Evolutionary conservation across 37 sponge, comb jelly and placozoan species (phyloP).

Genomic region (Amphimedon queenslandica): DNA sequence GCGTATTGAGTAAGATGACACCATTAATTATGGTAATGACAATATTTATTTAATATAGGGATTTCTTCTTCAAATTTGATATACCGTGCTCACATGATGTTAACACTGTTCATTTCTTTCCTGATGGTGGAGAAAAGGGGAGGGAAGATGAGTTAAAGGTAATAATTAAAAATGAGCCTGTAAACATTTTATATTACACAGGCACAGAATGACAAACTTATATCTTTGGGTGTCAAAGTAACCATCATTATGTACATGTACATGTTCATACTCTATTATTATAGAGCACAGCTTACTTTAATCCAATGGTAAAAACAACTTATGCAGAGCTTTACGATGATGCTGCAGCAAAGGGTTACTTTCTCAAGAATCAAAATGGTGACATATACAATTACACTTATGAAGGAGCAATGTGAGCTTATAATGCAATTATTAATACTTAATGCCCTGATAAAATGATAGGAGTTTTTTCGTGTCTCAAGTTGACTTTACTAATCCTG

Average conservation of each 20-base stretch:
- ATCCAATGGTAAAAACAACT: conserved; percentile 41
- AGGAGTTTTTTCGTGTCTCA: conserved; percentile 42
- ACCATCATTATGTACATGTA: not conserved
- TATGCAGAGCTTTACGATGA: conserved; percentile 42
- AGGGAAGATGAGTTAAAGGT: conserved; percentile 37
- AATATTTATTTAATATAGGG: conserved; percentile 6
- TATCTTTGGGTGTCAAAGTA: conserved; percentile 25
- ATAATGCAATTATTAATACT: no score
- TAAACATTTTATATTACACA: not conserved
- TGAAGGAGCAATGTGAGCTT: conserved; percentile 32
- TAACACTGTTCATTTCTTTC: conserved; percentile 61
- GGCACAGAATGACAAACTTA: conserved; percentile 19
- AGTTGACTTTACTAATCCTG: conserved; percentile 47
- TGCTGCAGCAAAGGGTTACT: conserved; percentile 34
- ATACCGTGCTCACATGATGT: conserved; percentile 44
- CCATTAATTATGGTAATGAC: no score
- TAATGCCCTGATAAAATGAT: not conserved
- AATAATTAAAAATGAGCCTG: no score
- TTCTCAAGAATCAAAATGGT: conserved; percentile 32
- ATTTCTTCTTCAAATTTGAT: conserved; percentile 44
- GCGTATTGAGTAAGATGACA: conserved; percentile 16
- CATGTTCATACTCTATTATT: not conserved
- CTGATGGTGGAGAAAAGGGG: conserved; percentile 36
- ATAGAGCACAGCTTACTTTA: conserved; percentile 53
- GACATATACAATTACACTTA: conserved; percentile 46